These are phyloP conservation scores for Chorisops tibialis DNA, from an alignment of 2,888 invertebrate genomes.

Conservation along the genomic window DNA sequence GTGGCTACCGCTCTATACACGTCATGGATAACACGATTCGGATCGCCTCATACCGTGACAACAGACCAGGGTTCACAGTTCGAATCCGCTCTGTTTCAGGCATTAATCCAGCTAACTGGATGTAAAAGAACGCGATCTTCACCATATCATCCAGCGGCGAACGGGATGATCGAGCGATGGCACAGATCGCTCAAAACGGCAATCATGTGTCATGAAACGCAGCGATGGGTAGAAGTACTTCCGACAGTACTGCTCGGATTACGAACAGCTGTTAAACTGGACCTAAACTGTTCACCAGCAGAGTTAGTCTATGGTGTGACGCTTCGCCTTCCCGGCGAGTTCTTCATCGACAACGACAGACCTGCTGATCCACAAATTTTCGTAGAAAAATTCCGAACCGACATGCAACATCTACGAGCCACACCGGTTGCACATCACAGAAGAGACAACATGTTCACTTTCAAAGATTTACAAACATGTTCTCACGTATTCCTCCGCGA, in stretches of 20 bases:
- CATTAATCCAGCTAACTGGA: constrained; percentile 36
- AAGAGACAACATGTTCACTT: neutral
- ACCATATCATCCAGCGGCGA: constrained; percentile 44
- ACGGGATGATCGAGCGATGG: constrained; percentile 48
- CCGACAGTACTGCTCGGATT: constrained; percentile 44
- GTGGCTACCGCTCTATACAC: no score
- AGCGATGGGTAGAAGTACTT: constrained; percentile 40
- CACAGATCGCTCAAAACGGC: constrained; percentile 49
- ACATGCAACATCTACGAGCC: constrained; percentile 1
- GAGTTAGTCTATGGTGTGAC: constrained; percentile 42
- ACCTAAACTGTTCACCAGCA: constrained; percentile 39
- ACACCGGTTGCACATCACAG: constrained; percentile 25
- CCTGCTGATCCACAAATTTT: constrained; percentile 21
- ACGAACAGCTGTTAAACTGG: constrained; percentile 40
- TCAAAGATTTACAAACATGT: neutral
- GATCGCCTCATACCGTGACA: no score
- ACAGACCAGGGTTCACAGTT: no score
- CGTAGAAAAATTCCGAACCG: constrained; percentile 12
- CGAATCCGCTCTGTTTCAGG: constrained; percentile 39
- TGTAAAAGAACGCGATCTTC: constrained; percentile 39
- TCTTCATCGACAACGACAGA: no score
- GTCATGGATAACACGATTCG: no score
- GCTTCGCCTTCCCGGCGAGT: no score
- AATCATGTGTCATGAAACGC: constrained; percentile 37
- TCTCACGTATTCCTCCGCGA: constrained; percentile 14